Evolutionary conservation across 2,113 vertebrate species (phyloP).

Genomic region (Pavo muticus): DNA sequence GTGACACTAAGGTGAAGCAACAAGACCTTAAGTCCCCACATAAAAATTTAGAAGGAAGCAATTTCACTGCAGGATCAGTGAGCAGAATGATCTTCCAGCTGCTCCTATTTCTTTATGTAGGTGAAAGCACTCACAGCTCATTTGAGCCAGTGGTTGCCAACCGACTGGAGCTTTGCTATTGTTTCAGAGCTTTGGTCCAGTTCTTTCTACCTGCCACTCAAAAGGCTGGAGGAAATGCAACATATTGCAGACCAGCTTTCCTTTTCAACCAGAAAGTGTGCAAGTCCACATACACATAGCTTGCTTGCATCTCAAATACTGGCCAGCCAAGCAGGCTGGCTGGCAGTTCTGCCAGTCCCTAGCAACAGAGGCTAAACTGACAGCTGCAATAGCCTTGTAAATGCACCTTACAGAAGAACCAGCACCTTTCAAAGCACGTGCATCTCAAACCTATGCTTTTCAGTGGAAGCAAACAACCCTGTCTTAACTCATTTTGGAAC

Average conservation of each 20-base stretch:
- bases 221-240: background rate
- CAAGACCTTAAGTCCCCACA: background rate
- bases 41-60: conserved; percentile 17
- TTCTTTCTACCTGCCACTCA: background rate
- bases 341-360: background rate
- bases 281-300: background rate
- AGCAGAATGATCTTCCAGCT: background rate
- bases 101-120: background rate
- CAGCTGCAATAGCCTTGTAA: background rate
- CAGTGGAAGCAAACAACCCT: background rate
- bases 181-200: background rate
- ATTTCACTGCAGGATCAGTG: background rate
- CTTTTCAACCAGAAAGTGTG: background rate
- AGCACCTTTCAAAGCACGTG: background rate
- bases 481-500: background rate
- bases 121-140: background rate
- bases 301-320: background rate
- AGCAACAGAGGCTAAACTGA: background rate
- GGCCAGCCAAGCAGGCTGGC: background rate
- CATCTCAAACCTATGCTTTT: background rate
- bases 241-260: background rate
- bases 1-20: conserved; percentile 19
- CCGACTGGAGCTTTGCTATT: background rate
- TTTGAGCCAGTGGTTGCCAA: background rate
- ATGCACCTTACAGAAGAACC: background rate